phyloP scores from a whole-genome alignment of 2,888 invertebrate genomes.

The Dryocosmus kuriphilus region DNA sequence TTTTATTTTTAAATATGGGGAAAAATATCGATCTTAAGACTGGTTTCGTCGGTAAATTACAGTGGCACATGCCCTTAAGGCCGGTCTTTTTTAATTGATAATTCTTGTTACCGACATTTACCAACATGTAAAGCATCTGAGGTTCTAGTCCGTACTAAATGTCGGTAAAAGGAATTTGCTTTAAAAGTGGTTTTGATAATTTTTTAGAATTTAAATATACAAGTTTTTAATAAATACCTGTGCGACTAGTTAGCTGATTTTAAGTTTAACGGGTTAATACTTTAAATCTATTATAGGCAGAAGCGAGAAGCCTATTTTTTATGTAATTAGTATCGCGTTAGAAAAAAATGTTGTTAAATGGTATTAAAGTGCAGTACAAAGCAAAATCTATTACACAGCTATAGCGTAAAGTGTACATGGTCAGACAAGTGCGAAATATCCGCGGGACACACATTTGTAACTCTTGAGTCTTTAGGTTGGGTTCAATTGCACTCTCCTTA shows the following conservation, averaged over 20 bases:
- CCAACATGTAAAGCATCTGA: too few species aligned
- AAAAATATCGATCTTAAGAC: too few species aligned
- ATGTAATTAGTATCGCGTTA: background rate
- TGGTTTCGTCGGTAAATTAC: too few species aligned
- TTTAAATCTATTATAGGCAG: background rate
- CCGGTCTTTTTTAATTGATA: too few species aligned
- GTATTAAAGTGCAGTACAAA: background rate
- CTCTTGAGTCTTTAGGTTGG: too few species aligned
- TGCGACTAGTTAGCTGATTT: background rate
- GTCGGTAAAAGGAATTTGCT: too few species aligned
- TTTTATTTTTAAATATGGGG: too few species aligned
- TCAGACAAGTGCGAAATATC: constrained; percentile 37
- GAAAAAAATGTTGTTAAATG: background rate
- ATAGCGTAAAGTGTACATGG: constrained; percentile 34
- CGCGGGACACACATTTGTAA: constrained; percentile 9
- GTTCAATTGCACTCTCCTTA: background rate
- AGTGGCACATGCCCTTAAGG: too few species aligned
- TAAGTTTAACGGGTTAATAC: background rate
- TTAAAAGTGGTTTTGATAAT: too few species aligned
- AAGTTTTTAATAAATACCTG: background rate
- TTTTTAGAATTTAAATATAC: too few species aligned
- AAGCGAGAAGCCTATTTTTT: background rate
- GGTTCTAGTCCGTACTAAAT: too few species aligned
- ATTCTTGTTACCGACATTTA: too few species aligned
- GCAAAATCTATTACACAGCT: background rate